These are phyloP conservation scores for Iguana delicatissima DNA, from an alignment of 2,797 vertebrate species.

Conservation along the genomic window DNA sequence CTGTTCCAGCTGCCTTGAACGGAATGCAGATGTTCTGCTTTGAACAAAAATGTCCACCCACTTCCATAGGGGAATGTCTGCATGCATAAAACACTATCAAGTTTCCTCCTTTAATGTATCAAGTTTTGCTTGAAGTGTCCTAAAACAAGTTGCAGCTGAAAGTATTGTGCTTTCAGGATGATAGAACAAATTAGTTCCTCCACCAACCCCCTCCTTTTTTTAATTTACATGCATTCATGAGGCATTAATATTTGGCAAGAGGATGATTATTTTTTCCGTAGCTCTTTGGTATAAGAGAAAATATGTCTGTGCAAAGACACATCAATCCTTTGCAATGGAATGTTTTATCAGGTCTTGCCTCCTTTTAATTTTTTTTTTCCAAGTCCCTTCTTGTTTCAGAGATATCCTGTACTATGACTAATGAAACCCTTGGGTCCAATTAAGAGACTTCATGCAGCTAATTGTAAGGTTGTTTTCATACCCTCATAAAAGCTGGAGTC, in stretches of 20 bases:
- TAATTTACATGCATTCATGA: background rate
- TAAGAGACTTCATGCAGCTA: conserved; percentile 47
- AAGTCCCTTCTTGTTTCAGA: conserved; percentile 32
- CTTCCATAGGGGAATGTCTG: too few relatives aligned
- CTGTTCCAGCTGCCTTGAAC: too few relatives aligned
- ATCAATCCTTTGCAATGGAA: conserved; percentile 2
- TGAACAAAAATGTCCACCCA: too few relatives aligned
- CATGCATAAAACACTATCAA: too few relatives aligned
- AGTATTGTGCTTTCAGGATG: background rate
- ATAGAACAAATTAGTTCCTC: background rate
- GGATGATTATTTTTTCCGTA: background rate
- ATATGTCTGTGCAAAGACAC: background rate
- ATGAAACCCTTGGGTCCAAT: conserved; percentile 44
- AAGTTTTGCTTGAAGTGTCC: background rate
- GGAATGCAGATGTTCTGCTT: too few relatives aligned
- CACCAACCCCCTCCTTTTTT: too few relatives aligned
- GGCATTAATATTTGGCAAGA: conserved; percentile 17
- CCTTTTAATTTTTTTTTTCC: conserved; percentile 11
- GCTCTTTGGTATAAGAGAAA: conserved; percentile 15
- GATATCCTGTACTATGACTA: background rate
- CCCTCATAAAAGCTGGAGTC: conserved; percentile 34
- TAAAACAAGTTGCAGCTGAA: too few relatives aligned
- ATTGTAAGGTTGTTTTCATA: conserved; percentile 34
- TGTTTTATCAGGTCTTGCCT: background rate
- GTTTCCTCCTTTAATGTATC: too few relatives aligned